Evolutionary conservation across 2,888 invertebrate genomes (phyloP).

Genomic region (Tenodera sinensis): DNA sequence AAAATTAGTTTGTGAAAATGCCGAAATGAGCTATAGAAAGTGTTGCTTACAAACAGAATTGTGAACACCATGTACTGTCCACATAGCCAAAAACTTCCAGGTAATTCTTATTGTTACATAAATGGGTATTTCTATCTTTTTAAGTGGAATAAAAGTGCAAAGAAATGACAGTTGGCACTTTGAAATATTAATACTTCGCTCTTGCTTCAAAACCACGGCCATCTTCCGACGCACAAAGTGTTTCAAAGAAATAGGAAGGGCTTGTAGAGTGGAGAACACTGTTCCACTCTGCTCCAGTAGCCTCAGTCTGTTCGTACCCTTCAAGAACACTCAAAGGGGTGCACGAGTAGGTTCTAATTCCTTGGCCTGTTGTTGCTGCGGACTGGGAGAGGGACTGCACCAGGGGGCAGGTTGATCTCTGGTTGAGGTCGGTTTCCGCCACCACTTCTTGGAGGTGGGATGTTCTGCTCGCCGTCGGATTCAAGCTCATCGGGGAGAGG

Average conservation of each 20-base stretch:
- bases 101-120: no score
- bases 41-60: no score
- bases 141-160: not conserved
- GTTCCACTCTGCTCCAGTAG: not conserved
- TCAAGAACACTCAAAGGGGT: not conserved
- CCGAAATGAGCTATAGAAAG: no score
- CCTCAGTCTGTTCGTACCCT: not conserved
- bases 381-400: slow-evolving; percentile 27
- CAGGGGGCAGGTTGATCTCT: slow-evolving; percentile 24
- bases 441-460: slow-evolving; percentile 27
- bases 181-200: not conserved
- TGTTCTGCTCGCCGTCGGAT: slow-evolving; percentile 34
- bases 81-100: no score
- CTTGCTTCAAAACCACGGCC: not conserved
- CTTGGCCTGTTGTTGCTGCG: slow-evolving; percentile 27
- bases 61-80: no score
- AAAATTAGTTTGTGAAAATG: no score
- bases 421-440: slow-evolving; percentile 15
- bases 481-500: slow-evolving; percentile 45
- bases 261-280: not conserved
- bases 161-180: not conserved
- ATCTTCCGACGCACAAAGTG: not conserved
- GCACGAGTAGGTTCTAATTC: slow-evolving; percentile 11
- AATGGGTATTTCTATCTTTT: no score
- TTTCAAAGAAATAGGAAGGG: not conserved